Percentiles rank a stretch among this genome's conserved stretches.
These are phyloP conservation scores for Xyrichtys novacula DNA, from an alignment of 2,797 vertebrate species.

Conservation along the genomic window DNA sequence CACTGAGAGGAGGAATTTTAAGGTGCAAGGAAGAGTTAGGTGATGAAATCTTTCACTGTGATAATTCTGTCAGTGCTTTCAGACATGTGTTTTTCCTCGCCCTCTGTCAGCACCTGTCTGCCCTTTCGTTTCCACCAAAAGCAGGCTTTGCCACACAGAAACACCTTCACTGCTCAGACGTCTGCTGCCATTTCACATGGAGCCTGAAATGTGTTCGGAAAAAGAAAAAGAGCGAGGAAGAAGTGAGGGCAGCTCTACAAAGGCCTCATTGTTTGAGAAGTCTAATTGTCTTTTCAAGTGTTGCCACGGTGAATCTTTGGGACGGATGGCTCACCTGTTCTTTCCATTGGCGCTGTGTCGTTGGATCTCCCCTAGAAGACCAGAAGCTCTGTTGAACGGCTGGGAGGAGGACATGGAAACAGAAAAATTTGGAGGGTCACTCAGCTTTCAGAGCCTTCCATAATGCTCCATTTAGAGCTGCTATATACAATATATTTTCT, in stretches of 20 bases:
- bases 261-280: slow-evolving; percentile 65
- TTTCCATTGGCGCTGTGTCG: slow-evolving; percentile 66
- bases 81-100: slow-evolving; percentile 32
- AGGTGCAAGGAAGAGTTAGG: not conserved
- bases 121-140: slow-evolving; percentile 13
- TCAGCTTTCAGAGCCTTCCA: slow-evolving; percentile 30
- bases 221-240: slow-evolving; percentile 19
- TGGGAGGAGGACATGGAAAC: slow-evolving; percentile 60
- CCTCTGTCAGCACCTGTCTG: slow-evolving; percentile 51
- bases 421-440: slow-evolving; percentile 28
- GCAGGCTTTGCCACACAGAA: slow-evolving; percentile 34
- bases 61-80: slow-evolving; percentile 12
- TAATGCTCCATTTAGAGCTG: slow-evolving; percentile 7
- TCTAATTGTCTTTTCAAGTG: slow-evolving; percentile 71
- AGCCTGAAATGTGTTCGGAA: slow-evolving; percentile 22
- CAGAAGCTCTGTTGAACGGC: slow-evolving; percentile 17
- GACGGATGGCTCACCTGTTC: slow-evolving; percentile 75
- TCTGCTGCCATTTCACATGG: slow-evolving; percentile 68
- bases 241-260: slow-evolving; percentile 56
- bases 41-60: slow-evolving; percentile 12
- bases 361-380: slow-evolving; percentile 43
- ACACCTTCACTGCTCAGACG: slow-evolving; percentile 37
- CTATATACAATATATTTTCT: not conserved
- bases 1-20: not conserved
- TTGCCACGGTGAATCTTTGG: slow-evolving; percentile 60